Conservation (phyloP, 2,797 vertebrate genomes). For the Eulemur albifrons region DNA sequence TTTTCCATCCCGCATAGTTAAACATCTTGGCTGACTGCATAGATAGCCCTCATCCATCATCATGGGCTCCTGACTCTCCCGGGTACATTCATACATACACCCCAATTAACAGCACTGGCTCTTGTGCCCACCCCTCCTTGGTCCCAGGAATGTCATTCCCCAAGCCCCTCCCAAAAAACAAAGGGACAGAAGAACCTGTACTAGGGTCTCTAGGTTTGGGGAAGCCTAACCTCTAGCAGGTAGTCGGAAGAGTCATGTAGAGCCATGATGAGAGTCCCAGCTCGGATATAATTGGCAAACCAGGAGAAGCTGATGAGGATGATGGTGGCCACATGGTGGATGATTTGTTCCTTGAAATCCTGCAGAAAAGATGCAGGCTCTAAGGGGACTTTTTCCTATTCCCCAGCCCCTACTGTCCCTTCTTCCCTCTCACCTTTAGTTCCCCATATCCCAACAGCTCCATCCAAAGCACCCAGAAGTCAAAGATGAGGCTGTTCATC, state of each 20-base stretch:
- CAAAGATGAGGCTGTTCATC: neutral
- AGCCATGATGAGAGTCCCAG: constrained; percentile 95
- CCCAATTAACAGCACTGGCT: neutral
- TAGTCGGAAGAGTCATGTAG: constrained; percentile 96
- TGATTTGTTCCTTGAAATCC: constrained; percentile 97
- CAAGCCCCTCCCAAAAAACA: neutral
- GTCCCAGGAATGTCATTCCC: neutral
- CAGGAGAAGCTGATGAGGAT: constrained; percentile 97
- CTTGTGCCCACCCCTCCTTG: neutral
- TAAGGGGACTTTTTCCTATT: neutral
- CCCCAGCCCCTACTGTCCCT: neutral
- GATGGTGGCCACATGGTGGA: constrained; percentile 96
- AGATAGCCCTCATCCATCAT: neutral
- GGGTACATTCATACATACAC: neutral
- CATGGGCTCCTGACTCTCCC: neutral
- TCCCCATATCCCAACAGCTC: neutral
- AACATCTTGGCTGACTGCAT: constrained; percentile 97
- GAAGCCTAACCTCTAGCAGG: constrained; percentile 90
- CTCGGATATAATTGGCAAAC: constrained; percentile 95
- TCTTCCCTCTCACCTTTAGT: neutral
- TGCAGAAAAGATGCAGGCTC: constrained; percentile 61
- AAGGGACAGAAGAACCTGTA: neutral
- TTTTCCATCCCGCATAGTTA: constrained; percentile 97
- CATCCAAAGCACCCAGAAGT: neutral
- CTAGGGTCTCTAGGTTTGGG: neutral